A percentile compares a stretch with the other conserved stretches of the same genome.
These are phyloP conservation scores for Gavialis gangeticus DNA, from an alignment of 2,113 vertebrate species.

Conservation along the genomic window DNA sequence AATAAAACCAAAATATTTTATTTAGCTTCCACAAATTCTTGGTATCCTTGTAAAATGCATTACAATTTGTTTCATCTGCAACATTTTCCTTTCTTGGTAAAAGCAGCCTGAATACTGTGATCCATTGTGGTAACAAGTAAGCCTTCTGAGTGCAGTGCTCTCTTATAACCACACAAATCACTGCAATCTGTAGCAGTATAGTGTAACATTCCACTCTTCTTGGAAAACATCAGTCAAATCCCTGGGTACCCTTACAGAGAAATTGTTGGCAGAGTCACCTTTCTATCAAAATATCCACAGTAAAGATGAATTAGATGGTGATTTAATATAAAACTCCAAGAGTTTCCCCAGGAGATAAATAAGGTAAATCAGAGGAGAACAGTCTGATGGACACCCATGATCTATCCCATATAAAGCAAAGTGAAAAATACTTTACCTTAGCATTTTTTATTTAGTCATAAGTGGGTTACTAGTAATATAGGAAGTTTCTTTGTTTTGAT, in stretches of 20 bases:
- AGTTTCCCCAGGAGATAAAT: too few species aligned
- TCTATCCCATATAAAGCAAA: not conserved
- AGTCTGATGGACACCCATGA: not conserved
- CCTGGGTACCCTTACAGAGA: too few species aligned
- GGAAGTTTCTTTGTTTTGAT: not conserved
- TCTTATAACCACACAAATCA: not conserved
- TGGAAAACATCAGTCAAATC: not conserved
- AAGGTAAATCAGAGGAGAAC: not conserved
- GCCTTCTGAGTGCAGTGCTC: not conserved
- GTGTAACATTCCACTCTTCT: not conserved
- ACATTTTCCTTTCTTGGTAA: not conserved
- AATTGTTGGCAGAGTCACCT: too few species aligned
- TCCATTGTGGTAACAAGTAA: not conserved
- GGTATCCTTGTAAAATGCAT: not conserved
- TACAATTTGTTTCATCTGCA: not conserved
- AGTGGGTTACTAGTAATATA: not conserved
- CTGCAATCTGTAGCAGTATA: not conserved
- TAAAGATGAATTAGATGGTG: too few species aligned
- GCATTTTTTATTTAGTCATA: not conserved
- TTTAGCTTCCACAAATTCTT: not conserved
- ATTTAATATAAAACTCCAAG: too few species aligned
- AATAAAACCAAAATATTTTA: not conserved
- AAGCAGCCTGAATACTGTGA: not conserved
- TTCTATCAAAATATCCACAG: too few species aligned
- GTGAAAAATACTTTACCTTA: not conserved